phyloP scores from a whole-genome alignment of 2,797 vertebrate genomes.

The Botia almorhae region DNA sequence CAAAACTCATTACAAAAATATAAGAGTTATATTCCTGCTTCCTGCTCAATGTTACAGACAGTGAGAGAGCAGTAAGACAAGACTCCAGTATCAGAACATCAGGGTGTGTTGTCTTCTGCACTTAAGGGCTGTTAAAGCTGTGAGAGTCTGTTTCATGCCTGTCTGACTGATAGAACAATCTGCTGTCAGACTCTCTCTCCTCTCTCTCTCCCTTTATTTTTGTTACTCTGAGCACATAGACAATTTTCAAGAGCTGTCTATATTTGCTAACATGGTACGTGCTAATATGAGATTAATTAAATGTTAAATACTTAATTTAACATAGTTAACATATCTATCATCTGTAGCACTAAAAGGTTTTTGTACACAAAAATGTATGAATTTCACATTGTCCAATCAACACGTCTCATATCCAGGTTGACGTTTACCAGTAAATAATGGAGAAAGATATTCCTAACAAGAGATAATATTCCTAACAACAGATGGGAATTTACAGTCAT shows the following conservation, averaged over 20 bases:
- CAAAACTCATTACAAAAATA: not conserved
- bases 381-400: not conserved
- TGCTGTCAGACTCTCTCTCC: slow-evolving; percentile 60
- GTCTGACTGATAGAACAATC: slow-evolving; percentile 75
- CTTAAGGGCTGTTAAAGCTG: slow-evolving; percentile 34
- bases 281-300: not conserved
- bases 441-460: not conserved
- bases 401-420: too few relatives aligned
- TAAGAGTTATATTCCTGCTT: not conserved
- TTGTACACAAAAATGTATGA: not conserved
- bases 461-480: not conserved
- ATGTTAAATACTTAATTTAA: not conserved
- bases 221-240: not conserved
- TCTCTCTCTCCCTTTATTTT: slow-evolving; percentile 28
- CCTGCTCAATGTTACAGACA: not conserved
- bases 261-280: not conserved
- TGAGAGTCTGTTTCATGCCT: slow-evolving; percentile 42
- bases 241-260: not conserved
- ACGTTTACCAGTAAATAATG: not conserved
- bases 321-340: not conserved
- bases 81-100: slow-evolving; percentile 25
- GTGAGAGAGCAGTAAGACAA: slow-evolving; percentile 27
- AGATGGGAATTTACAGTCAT: not conserved
- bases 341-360: not conserved
- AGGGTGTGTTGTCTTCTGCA: slow-evolving; percentile 26